Evolutionary conservation across 2,888 invertebrate genomes (phyloP).

Genomic region (Smittia aterrima): DNA sequence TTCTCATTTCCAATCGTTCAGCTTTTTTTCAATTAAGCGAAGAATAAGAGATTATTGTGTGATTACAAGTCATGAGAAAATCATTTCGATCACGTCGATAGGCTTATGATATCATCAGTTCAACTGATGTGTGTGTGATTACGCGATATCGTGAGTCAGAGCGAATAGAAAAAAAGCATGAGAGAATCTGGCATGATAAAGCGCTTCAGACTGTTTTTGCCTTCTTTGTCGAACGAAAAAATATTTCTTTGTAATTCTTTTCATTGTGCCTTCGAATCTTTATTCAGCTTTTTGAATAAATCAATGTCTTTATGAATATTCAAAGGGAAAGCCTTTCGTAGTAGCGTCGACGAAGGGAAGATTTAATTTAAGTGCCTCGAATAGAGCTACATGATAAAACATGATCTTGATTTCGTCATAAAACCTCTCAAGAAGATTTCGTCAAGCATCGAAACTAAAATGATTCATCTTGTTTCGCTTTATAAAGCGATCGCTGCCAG

Average conservation of each 20-base stretch:
- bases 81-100: constrained; percentile 38
- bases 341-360: neutral
- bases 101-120: neutral
- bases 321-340: neutral
- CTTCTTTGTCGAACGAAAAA: too few relatives aligned
- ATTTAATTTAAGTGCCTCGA: constrained; percentile 20
- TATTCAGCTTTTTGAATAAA: constrained; percentile 6
- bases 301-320: constrained; percentile 26
- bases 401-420: constrained; percentile 39
- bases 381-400: constrained; percentile 22
- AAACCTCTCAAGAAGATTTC: constrained; percentile 8
- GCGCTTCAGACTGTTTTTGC: constrained; percentile 21
- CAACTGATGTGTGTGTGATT: constrained; percentile 27
- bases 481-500: constrained; percentile 21
- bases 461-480: constrained; percentile 7
- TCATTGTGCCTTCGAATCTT: constrained; percentile 5
- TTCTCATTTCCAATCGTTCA: neutral
- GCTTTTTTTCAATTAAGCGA: neutral
- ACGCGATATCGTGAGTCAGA: constrained; percentile 40
- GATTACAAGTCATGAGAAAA: constrained; percentile 37
- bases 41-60: constrained; percentile 31
- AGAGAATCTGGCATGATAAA: constrained; percentile 31
- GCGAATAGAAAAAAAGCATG: constrained; percentile 13
- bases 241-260: constrained; percentile 29
- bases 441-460: neutral